phyloP scores from a whole-genome alignment of 1,140 invertebrate genomes.

The Drusus annulatus region DNA sequence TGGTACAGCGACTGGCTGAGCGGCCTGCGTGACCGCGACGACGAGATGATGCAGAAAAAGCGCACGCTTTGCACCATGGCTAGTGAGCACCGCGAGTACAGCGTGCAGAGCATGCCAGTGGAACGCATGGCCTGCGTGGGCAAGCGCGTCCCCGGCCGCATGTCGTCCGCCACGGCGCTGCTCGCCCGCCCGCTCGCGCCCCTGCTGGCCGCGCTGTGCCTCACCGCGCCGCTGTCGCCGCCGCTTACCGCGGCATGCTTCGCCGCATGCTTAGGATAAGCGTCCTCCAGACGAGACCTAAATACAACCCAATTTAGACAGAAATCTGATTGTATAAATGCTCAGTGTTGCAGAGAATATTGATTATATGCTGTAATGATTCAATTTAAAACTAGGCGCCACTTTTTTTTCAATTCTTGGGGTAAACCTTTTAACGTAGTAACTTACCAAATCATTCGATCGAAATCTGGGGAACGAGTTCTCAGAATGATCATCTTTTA shows the following conservation, averaged over 20 bases:
- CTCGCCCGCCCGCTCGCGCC: neutral
- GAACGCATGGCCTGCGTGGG: constrained; percentile 85
- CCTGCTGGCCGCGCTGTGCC: constrained; percentile 31
- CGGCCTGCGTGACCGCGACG: constrained; percentile 82
- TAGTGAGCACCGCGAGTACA: constrained; percentile 84
- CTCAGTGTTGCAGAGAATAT: too few species aligned
- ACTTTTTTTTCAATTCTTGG: too few species aligned
- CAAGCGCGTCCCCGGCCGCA: constrained; percentile 71
- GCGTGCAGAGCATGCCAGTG: constrained; percentile 83
- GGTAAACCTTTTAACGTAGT: too few species aligned
- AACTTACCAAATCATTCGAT: too few species aligned
- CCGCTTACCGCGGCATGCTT: constrained; percentile 28
- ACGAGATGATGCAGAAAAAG: constrained; percentile 89
- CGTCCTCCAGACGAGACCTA: neutral
- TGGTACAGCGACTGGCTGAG: constrained; percentile 89
- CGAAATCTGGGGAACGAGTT: too few species aligned
- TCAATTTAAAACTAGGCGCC: too few species aligned
- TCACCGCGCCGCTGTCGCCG: constrained; percentile 15
- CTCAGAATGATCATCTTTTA: too few species aligned
- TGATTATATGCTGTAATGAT: too few species aligned
- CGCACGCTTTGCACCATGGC: constrained; percentile 84
- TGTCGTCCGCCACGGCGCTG: constrained; percentile 44
- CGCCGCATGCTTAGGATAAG: constrained; percentile 41
- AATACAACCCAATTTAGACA: too few species aligned
- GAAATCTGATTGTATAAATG: too few species aligned